Conservation (phyloP, 2,113 vertebrate genomes). For the Eclectus roratus region DNA sequence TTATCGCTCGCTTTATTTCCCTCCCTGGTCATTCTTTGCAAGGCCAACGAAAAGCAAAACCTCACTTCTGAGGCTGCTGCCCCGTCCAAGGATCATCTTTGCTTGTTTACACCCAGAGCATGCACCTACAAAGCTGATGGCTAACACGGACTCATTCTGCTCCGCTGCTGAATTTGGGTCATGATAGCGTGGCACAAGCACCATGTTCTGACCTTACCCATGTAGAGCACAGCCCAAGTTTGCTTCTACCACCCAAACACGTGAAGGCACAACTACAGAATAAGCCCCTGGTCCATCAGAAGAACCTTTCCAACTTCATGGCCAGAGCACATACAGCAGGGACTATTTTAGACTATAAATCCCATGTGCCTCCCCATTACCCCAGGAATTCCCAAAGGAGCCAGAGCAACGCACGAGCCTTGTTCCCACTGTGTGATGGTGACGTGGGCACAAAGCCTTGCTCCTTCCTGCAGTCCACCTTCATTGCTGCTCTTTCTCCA, state of each 20-base stretch:
- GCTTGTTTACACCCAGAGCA: not conserved
- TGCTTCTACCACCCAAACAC: not conserved
- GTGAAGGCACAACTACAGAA: rapidly evolving
- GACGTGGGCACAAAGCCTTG: not conserved
- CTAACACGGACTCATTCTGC: not conserved
- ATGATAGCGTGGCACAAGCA: not conserved
- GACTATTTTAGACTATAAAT: rapidly evolving
- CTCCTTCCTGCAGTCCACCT: not conserved
- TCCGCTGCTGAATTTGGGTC: not conserved
- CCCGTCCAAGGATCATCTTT: not conserved
- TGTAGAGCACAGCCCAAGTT: not conserved
- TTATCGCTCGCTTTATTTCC: not conserved
- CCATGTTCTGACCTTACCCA: rapidly evolving
- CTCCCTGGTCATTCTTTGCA: not conserved
- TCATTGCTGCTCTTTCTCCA: not conserved
- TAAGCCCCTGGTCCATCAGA: not conserved
- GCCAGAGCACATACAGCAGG: not conserved
- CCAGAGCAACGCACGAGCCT: not conserved
- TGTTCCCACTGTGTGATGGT: not conserved
- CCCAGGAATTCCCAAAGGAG: not conserved
- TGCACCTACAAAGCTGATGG: not conserved
- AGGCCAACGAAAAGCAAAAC: not conserved
- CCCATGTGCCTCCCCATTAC: rapidly evolving
- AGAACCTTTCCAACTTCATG: not conserved
- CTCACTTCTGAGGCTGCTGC: not conserved